Conservation (phyloP, 2,797 vertebrate genomes). For the Microhierax caerulescens region DNA sequence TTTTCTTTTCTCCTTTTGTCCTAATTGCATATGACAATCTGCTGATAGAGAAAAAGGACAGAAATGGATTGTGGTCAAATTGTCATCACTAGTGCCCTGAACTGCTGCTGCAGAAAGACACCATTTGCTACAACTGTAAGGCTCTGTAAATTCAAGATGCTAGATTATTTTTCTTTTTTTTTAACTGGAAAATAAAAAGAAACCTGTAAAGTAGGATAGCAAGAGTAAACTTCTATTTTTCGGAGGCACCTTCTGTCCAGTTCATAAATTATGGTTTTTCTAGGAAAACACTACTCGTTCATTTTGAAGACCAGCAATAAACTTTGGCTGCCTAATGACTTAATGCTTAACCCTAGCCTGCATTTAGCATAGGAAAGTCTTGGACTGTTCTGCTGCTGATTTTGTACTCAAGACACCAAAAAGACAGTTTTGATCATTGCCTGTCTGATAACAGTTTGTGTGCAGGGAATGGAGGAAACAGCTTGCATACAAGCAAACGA, state of each 20-base stretch:
- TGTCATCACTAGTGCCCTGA: not conserved
- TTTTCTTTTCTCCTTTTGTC: not conserved
- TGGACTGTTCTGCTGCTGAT: not conserved
- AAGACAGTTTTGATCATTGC: not conserved
- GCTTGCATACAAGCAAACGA: not conserved
- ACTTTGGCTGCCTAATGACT: not conserved
- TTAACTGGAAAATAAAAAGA: too few species aligned
- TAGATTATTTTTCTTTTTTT: not conserved
- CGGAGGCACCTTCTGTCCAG: not conserved
- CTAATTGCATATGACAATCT: not conserved
- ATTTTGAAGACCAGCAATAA: not conserved
- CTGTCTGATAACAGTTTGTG: not conserved
- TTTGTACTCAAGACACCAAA: not conserved
- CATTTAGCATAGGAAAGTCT: not conserved
- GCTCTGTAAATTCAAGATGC: not conserved
- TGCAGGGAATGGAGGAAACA: not conserved
- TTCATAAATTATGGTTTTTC: not conserved
- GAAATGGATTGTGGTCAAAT: not conserved
- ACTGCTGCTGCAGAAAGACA: not conserved
- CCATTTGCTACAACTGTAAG: not conserved
- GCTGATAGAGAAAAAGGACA: not conserved
- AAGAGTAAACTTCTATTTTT: not conserved
- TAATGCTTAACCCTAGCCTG: not conserved
- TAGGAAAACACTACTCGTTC: not conserved
- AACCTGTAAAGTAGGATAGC: not conserved